phyloP scores from a whole-genome alignment of 2,113 vertebrate species.

The Pyrgilauda ruficollis region DNA sequence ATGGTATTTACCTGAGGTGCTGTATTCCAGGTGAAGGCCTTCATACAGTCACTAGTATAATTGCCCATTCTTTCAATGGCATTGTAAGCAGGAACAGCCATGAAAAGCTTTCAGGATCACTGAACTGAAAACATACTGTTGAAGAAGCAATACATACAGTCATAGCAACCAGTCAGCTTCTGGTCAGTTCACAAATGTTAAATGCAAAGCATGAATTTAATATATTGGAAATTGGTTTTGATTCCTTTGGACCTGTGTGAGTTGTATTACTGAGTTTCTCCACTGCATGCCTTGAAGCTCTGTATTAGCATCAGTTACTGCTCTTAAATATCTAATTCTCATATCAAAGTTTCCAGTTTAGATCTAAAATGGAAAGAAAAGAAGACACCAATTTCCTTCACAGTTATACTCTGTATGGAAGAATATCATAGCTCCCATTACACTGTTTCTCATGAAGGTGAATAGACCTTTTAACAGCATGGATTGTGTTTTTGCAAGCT shows the following conservation, averaged over 20 bases:
- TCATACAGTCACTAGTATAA: neutral
- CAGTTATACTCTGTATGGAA: neutral
- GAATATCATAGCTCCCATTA: neutral
- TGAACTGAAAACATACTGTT: neutral
- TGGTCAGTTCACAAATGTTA: neutral
- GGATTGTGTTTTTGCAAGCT: neutral
- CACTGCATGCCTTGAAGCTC: neutral
- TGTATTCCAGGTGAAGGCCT: neutral
- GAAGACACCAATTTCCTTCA: neutral
- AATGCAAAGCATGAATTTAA: neutral
- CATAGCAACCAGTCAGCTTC: fast-evolving
- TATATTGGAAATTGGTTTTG: neutral
- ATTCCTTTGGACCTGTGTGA: neutral
- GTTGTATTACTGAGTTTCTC: neutral
- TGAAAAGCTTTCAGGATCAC: neutral
- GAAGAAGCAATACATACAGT: neutral
- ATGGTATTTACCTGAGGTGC: neutral
- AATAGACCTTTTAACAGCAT: neutral
- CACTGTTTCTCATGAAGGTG: neutral
- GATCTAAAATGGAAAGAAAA: neutral
- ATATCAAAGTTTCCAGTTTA: neutral
- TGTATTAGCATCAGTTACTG: neutral
- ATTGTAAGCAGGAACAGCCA: neutral
- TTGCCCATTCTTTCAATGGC: neutral
- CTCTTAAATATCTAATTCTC: neutral